Conservation (phyloP, 1,140 invertebrate genomes). For the Trichomalopsis sarcophagae region DNA sequence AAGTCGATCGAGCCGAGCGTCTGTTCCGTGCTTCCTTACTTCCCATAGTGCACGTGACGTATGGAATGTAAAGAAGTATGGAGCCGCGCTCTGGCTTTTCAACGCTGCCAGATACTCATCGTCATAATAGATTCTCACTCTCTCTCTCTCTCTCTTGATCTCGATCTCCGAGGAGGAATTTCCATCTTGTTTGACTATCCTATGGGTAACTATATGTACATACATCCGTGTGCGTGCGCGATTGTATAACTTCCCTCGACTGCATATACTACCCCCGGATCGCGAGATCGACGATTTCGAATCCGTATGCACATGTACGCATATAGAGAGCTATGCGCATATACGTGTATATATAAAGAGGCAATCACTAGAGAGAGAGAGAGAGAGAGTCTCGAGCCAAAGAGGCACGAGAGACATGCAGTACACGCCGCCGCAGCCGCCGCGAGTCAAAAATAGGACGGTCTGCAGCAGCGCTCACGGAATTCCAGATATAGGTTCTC, state of each 20-base stretch:
- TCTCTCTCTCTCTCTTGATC: not conserved
- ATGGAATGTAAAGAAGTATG: constrained; percentile 99
- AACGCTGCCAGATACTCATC: not conserved
- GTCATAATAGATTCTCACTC: not conserved
- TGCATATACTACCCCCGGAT: too few species aligned
- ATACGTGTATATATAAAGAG: not conserved
- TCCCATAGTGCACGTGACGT: constrained; percentile 91
- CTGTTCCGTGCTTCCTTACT: constrained; percentile 96
- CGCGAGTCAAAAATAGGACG: constrained; percentile 46
- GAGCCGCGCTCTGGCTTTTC: constrained; percentile 78
- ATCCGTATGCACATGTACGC: not conserved
- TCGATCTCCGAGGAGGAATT: not conserved
- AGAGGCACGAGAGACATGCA: not conserved
- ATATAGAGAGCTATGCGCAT: too few species aligned
- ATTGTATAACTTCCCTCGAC: too few species aligned
- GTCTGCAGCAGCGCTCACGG: not conserved
- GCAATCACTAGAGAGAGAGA: too few species aligned
- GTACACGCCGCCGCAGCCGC: not conserved
- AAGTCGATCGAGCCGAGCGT: constrained; percentile 69
- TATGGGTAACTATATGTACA: too few species aligned
- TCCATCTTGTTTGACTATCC: too few species aligned
- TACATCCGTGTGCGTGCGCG: too few species aligned
- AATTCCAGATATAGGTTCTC: constrained; percentile 72
- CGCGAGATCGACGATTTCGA: too few species aligned
- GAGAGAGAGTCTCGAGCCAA: not conserved